Base-by-base conservation (phyloP, 2,888 invertebrate species). In the Oscheius myriophilus region DNA sequence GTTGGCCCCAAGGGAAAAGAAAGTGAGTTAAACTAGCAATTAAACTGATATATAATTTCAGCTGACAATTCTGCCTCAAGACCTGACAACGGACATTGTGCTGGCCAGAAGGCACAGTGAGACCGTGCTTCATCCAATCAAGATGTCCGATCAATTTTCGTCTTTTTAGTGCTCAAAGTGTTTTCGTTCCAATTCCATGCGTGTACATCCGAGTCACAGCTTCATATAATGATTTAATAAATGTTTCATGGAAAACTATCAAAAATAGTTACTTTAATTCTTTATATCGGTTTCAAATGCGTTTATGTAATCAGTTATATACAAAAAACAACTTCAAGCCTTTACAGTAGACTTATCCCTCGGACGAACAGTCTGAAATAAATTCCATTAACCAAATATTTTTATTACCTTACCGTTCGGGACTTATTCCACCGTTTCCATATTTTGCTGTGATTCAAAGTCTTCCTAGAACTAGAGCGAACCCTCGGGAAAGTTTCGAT, bases 61-160 rank as follows among this genome's bases (percentile, higher is more conserved):
- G 75, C 67, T 76, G 0, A 49, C 70, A 1, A 42, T 76, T 14
- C 53, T 70, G 25, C 71, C 72, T 42, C 59, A 67, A 23, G 61
- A 70, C 12, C 63, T 76, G 2, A 64, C 73, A 11, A 76, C 76
- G 9, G 76, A 76, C 33, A 52, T 69, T 23, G 73, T 76, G 3
- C 45, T 73, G n/a, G 72, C 73, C 0, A 58, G 76, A 58, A 46
- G 76, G 18, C 73, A 76, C 52, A 76, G 76, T 69, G 76, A 76
- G 18, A 42, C 58, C 11, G n/a, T 49, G 21, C 45, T 53, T 26
- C 46, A 55, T 54, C 45, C 45, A 11, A 49, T 53, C 18, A 65
- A 42, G 42, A 65, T 54, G 14, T 26, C 54, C 6, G 65, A 65
- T 49, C 65, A 65, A 16, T 65, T 49, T 33, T 65, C 65, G 14